Percentiles rank a stretch among this genome's conserved stretches.
Conservation (phyloP, 2,113 vertebrate genomes). For the Nycticorax nycticorax region DNA sequence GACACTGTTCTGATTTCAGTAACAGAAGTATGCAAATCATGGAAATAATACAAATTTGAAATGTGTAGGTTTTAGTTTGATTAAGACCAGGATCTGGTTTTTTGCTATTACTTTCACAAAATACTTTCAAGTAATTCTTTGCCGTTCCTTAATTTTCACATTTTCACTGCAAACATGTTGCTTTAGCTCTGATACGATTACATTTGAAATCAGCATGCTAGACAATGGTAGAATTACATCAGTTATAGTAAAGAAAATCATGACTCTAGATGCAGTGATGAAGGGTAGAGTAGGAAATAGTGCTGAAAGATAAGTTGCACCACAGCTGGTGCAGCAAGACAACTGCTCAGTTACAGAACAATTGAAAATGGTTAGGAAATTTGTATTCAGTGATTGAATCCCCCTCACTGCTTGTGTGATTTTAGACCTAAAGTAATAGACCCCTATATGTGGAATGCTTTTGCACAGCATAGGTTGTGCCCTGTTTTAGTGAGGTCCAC, state of each 20-base stretch:
- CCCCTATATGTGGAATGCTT: not conserved
- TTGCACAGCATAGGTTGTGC: not conserved
- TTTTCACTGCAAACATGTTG: not conserved
- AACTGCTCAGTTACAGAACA: not conserved
- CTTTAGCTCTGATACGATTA: not conserved
- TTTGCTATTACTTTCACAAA: not conserved
- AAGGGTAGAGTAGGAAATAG: not conserved
- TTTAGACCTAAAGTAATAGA: not conserved
- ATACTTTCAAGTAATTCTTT: not conserved
- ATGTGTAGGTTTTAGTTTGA: not conserved
- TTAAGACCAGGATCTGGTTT: not conserved
- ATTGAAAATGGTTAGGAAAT: not conserved
- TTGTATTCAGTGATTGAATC: not conserved
- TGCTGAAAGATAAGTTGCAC: not conserved
- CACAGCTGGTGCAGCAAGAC: not conserved
- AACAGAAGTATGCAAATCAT: conserved; percentile 7
- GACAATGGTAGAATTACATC: not conserved
- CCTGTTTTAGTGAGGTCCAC: not conserved
- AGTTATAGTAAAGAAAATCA: not conserved
- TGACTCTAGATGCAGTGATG: not conserved
- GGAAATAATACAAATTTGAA: not conserved
- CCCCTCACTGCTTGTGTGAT: not conserved
- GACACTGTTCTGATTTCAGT: conserved; percentile 15
- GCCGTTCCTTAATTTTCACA: not conserved
- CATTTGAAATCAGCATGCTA: not conserved